Conservation (phyloP, 1,140 invertebrate genomes). For the Muscidifurax raptorellus region DNA sequence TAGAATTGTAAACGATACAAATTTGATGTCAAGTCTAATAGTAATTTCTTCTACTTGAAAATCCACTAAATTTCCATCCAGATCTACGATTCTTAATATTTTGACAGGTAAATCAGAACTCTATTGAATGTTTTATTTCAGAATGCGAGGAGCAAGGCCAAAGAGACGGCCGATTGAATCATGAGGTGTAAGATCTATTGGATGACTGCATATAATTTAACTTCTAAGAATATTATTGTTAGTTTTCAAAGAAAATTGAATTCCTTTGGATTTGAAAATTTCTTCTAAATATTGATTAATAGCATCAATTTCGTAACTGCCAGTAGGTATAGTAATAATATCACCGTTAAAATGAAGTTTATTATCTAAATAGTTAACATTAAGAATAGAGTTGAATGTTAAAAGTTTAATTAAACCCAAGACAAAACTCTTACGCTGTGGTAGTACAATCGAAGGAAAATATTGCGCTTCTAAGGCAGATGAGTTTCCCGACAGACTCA, state of each 20-base stretch:
- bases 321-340: not conserved
- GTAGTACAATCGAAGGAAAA: too few relatives aligned
- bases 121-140: not conserved
- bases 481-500: too few relatives aligned
- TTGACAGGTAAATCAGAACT: not conserved
- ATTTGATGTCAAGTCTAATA: not conserved
- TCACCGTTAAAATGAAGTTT: too few relatives aligned
- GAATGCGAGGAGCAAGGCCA: not conserved
- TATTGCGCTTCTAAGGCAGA: too few relatives aligned
- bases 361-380: not conserved
- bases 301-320: too few relatives aligned
- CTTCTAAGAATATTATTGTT: slow-evolving; percentile 31
- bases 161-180: not conserved
- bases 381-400: too few relatives aligned
- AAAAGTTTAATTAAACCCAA: too few relatives aligned
- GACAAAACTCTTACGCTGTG: too few relatives aligned
- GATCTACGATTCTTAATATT: not conserved
- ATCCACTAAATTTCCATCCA: not conserved
- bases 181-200: not conserved
- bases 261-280: slow-evolving; percentile 19
- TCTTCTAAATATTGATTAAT: not conserved
- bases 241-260: too few relatives aligned
- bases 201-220: slow-evolving; percentile 67
- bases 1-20: not conserved
- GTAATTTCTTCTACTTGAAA: not conserved